Evolutionary conservation across 2,888 invertebrate species (phyloP).

Genomic region (Eupsilia transversa): DNA sequence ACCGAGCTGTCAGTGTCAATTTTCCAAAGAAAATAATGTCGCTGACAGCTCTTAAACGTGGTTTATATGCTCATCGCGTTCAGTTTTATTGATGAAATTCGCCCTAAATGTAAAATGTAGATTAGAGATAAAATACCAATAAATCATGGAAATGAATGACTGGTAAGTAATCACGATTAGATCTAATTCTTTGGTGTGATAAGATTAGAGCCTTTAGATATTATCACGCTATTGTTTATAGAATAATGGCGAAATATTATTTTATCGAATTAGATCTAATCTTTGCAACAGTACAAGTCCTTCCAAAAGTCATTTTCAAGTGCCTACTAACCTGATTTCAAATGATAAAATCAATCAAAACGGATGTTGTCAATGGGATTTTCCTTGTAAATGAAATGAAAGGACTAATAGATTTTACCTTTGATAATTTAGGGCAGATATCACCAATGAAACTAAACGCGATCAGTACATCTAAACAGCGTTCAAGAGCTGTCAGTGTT

Average conservation of each 20-base stretch:
- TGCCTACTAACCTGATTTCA: constrained; percentile 13
- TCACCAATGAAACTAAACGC: too few relatives aligned
- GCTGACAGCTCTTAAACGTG: too few relatives aligned
- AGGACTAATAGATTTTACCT: not conserved
- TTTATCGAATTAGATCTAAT: constrained; percentile 33
- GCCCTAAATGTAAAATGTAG: not conserved
- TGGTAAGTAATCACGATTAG: constrained; percentile 13
- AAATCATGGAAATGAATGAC: constrained; percentile 3
- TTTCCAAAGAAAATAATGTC: too few relatives aligned
- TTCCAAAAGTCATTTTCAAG: constrained; percentile 13
- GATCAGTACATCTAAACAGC: too few relatives aligned
- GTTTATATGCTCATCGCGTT: too few relatives aligned
- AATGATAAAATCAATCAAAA: constrained; percentile 11
- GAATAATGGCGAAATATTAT: not conserved
- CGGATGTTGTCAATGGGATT: not conserved
- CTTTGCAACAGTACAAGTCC: not conserved
- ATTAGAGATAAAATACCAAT: constrained; percentile 10
- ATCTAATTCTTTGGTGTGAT: constrained; percentile 7
- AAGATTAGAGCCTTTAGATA: constrained; percentile 7
- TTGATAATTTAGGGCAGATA: not conserved
- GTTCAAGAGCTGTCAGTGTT: too few relatives aligned
- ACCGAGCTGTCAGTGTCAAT: too few relatives aligned
- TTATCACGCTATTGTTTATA: constrained; percentile 14
- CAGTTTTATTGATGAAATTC: too few relatives aligned
- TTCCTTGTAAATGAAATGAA: not conserved